A percentile compares a stretch with the other conserved stretches of the same genome.
phyloP scores from a whole-genome alignment of 2,888 invertebrate species.

The Zaprionus lineosus region DNA sequence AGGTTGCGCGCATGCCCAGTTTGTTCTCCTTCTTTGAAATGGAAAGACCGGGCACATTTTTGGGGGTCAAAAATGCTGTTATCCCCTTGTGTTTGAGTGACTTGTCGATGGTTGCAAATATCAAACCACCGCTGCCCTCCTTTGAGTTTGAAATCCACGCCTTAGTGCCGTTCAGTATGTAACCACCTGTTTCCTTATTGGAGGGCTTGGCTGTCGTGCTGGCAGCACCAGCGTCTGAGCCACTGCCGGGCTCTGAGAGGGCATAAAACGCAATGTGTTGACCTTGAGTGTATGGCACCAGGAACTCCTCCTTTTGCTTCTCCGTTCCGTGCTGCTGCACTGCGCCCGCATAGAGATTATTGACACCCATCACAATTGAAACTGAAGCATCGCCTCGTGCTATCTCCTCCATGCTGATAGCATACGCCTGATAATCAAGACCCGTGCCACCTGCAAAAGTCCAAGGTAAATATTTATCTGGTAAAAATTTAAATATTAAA shows the following conservation, averaged over 20 bases:
- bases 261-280: constrained; percentile 93
- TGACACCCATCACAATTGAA: constrained; percentile 96
- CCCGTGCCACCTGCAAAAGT: constrained; percentile 88
- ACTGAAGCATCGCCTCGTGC: constrained; percentile 94
- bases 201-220: constrained; percentile 90
- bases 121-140: constrained; percentile 91
- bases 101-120: constrained; percentile 96
- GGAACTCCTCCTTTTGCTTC: constrained; percentile 90
- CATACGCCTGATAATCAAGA: constrained; percentile 94
- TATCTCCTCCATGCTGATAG: constrained; percentile 96
- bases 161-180: constrained; percentile 92
- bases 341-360: constrained; percentile 94
- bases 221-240: constrained; percentile 97
- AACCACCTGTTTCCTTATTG: constrained; percentile 86
- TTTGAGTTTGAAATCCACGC: constrained; percentile 96
- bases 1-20: constrained; percentile 90
- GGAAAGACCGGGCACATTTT: constrained; percentile 89
- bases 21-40: constrained; percentile 97
- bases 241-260: constrained; percentile 96
- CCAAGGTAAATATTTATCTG: too few relatives aligned
- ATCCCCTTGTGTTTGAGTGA: constrained; percentile 88
- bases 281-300: constrained; percentile 89
- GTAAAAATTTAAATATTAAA: too few relatives aligned
- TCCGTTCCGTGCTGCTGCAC: constrained; percentile 89
- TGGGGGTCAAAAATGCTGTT: constrained; percentile 93